phyloP scores from a whole-genome alignment of 2,888 invertebrate species.

The Ochropleura leucogaster region DNA sequence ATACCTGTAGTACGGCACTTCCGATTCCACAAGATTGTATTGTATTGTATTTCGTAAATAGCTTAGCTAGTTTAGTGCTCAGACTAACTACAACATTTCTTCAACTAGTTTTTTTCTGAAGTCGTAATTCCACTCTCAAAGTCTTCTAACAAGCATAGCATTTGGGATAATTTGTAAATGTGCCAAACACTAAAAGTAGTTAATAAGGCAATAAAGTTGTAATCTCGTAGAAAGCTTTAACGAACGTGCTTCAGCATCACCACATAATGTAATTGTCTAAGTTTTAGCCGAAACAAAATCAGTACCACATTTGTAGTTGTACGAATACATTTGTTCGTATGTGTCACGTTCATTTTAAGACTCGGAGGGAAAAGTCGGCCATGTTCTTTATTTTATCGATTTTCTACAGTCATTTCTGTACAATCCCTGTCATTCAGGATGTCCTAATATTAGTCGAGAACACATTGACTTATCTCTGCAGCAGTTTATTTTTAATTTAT shows the following conservation, averaged over 20 bases:
- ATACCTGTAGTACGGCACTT: too few relatives aligned
- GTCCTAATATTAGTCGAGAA: too few relatives aligned
- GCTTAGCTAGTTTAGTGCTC: constrained; percentile 21
- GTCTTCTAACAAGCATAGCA: background rate
- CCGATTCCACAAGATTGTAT: too few relatives aligned
- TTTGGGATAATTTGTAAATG: constrained; percentile 23
- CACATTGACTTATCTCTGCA: too few relatives aligned
- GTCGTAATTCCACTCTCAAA: constrained; percentile 18
- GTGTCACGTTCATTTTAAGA: too few relatives aligned
- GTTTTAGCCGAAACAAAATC: constrained; percentile 21
- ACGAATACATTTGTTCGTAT: too few relatives aligned
- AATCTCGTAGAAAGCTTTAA: constrained; percentile 34
- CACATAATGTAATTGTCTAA: constrained; percentile 25
- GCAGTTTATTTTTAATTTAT: too few relatives aligned
- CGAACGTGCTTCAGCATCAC: constrained; percentile 18
- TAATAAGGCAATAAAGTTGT: background rate
- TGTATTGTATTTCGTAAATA: constrained; percentile 4
- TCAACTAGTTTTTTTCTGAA: constrained; percentile 10
- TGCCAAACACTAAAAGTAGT: constrained; percentile 7
- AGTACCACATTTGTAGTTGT: background rate
- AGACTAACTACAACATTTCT: constrained; percentile 9
- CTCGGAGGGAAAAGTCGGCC: too few relatives aligned
- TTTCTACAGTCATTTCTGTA: too few relatives aligned
- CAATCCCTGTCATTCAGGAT: too few relatives aligned
- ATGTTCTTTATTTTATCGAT: too few relatives aligned